phyloP scores from a whole-genome alignment of 2,888 invertebrate genomes.

The Pandemis cinnamomeana region DNA sequence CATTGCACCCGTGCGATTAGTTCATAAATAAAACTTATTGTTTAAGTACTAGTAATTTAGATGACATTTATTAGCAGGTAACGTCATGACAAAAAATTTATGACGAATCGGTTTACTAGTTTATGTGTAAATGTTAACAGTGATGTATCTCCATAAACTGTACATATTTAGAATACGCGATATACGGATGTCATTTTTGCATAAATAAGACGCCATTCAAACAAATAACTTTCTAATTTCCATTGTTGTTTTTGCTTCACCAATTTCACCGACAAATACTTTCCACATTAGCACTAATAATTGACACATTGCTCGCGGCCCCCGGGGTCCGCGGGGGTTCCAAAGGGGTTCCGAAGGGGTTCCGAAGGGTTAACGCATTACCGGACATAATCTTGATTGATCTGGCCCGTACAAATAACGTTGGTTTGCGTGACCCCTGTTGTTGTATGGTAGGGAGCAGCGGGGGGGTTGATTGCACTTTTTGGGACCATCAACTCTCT shows the following conservation, averaged over 20 bases:
- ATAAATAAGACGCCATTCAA: no score
- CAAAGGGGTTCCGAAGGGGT: constrained; percentile 45
- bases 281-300: constrained; percentile 68
- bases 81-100: no score
- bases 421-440: constrained; percentile 59
- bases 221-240: not conserved
- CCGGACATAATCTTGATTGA: constrained; percentile 82
- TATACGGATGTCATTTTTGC: no score
- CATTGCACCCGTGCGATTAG: no score
- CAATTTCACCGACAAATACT: not conserved
- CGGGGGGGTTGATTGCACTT: constrained; percentile 60
- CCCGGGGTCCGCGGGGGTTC: no score
- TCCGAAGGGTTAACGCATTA: constrained; percentile 72
- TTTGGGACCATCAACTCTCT: constrained; percentile 25
- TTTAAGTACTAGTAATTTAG: no score
- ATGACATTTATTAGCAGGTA: no score
- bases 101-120: no score
- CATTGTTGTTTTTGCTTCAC: not conserved
- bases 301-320: constrained; percentile 73
- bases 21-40: no score
- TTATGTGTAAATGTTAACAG: no score
- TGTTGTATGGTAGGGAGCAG: constrained; percentile 14
- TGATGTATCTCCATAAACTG: no score
- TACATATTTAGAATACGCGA: no score
- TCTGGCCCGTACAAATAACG: constrained; percentile 75